A percentile compares a stretch with the other conserved stretches of the same genome.
Conservation (phyloP, 2,113 vertebrate species). For the Nettapus auritus region DNA sequence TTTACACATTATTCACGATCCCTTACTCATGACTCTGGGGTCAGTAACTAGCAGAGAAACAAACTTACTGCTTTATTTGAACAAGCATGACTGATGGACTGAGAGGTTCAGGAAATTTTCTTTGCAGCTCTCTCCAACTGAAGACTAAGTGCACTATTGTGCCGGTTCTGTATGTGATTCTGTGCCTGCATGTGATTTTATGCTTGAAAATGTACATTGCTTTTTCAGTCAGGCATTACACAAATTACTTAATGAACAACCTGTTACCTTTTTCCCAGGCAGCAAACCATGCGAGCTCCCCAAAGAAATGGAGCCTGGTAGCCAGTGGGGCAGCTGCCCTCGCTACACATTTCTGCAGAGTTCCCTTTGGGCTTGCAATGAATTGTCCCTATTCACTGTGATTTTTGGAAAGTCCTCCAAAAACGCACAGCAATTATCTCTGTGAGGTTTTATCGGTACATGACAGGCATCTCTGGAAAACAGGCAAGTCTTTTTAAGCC, state of each 20-base stretch:
- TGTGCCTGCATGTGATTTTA: neutral
- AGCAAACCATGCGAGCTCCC: neutral
- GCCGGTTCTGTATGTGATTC: neutral
- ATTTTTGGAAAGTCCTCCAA: neutral
- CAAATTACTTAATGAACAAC: slow-evolving; percentile 42
- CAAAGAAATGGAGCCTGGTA: neutral
- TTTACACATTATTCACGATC: slow-evolving; percentile 54
- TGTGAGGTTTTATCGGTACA: neutral
- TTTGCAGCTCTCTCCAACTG: slow-evolving; percentile 35
- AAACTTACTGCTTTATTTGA: slow-evolving; percentile 35
- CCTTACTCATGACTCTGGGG: slow-evolving; percentile 56
- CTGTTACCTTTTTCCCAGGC: slow-evolving; percentile 19
- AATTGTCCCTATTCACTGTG: neutral
- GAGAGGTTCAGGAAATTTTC: slow-evolving; percentile 54
- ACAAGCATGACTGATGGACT: slow-evolving; percentile 33
- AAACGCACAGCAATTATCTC: neutral
- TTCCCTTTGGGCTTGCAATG: neutral
- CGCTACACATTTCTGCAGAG: neutral
- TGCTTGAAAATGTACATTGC: neutral
- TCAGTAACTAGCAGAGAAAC: slow-evolving; percentile 33
- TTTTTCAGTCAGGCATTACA: slow-evolving; percentile 41
- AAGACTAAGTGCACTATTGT: slow-evolving; percentile 47
- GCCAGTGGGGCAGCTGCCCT: neutral
- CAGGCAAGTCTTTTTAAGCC: neutral
- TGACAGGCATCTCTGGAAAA: neutral